Conservation (phyloP, 35 echinoderm and acorn worm genomes). For the Stichopus chloronotus region DNA sequence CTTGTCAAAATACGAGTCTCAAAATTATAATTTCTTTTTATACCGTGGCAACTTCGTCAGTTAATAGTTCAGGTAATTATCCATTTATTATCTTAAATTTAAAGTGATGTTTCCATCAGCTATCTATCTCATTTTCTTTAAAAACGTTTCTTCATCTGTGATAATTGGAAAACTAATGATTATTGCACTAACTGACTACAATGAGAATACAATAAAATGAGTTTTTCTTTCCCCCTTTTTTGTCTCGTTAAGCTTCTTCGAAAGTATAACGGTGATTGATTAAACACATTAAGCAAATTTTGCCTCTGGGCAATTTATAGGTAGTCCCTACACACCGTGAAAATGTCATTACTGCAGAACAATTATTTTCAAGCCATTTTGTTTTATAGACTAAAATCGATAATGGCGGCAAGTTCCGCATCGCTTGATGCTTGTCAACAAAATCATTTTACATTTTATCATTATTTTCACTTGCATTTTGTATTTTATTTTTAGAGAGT, state of each 20-base stretch:
- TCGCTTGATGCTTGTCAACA: constrained; percentile 27
- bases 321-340: constrained; percentile 37
- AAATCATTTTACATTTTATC: constrained; percentile 51
- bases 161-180: constrained; percentile 44
- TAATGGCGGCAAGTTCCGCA: constrained; percentile 28
- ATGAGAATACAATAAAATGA: not conserved
- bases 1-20: not conserved
- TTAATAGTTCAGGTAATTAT: constrained; percentile 28
- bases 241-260: constrained; percentile 8
- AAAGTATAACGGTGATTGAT: constrained; percentile 39
- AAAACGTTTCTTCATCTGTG: constrained; percentile 22
- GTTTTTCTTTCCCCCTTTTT: not conserved
- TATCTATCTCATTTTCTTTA: not conserved
- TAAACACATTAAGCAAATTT: constrained; percentile 52
- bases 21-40: not conserved
- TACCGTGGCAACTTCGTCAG: not conserved
- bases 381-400: constrained; percentile 48
- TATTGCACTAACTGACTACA: constrained; percentile 10
- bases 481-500: constrained; percentile 16
- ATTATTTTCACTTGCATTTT: constrained; percentile 13
- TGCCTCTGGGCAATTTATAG: constrained; percentile 13
- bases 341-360: constrained; percentile 44
- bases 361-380: constrained; percentile 54
- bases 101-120: constrained; percentile 6
- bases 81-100: constrained; percentile 37